phyloP scores from a whole-genome alignment of 37 sponge, comb jelly and placozoan species.

The Geodia barretti region DNA sequence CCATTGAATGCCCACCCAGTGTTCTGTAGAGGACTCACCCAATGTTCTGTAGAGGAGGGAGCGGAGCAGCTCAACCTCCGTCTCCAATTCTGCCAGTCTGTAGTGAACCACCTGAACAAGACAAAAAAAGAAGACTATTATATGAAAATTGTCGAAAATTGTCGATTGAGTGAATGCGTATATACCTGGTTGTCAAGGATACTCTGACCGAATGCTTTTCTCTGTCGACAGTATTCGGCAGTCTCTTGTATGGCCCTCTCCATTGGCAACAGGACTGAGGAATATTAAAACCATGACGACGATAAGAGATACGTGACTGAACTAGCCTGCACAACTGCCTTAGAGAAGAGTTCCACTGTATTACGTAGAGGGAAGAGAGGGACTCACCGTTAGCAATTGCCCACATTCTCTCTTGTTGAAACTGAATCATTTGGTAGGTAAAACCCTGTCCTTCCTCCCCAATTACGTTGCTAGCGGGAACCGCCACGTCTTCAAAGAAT shows the following conservation, averaged over 20 bases:
- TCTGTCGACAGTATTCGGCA: slow-evolving; percentile 77
- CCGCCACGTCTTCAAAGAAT: slow-evolving; percentile 89
- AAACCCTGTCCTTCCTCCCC: slow-evolving; percentile 94
- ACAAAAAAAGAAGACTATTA: background rate
- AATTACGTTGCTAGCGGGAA: slow-evolving; percentile 83
- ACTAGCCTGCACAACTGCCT: too few species aligned
- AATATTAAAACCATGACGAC: background rate
- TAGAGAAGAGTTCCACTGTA: too few species aligned
- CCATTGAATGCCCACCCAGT: slow-evolving; percentile 38
- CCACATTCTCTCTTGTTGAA: slow-evolving; percentile 95
- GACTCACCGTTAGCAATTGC: slow-evolving; percentile 57
- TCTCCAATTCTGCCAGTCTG: slow-evolving; percentile 88
- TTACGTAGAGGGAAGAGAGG: background rate
- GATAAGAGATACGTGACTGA: background rate
- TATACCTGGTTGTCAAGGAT: slow-evolving; percentile 88
- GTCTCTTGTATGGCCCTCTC: slow-evolving; percentile 69
- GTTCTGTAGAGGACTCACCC: slow-evolving; percentile 74
- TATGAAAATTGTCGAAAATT: slow-evolving; percentile 62
- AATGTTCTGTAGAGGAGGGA: slow-evolving; percentile 75
- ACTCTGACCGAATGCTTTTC: slow-evolving; percentile 87
- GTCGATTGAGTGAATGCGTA: slow-evolving; percentile 58
- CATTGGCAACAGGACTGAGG: slow-evolving; percentile 59
- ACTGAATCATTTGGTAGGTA: slow-evolving; percentile 93
- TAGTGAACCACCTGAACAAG: slow-evolving; percentile 69
- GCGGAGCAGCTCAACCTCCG: slow-evolving; percentile 87